Conservation (phyloP, 2,797 vertebrate species). For the Lepilemur septentrionalis region DNA sequence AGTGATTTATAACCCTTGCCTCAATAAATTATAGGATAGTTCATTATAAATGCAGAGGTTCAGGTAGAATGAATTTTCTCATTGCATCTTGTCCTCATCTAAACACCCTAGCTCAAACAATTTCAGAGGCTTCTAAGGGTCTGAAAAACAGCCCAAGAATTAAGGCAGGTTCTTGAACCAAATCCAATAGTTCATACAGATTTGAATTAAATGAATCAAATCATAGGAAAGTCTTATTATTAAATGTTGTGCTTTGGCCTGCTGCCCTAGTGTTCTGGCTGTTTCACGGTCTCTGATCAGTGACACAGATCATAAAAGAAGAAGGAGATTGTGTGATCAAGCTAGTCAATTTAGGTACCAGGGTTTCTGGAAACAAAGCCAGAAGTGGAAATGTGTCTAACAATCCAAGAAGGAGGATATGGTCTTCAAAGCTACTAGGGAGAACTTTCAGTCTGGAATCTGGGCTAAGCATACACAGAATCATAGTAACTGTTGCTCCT, state of each 20-base stretch:
- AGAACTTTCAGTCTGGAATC: neutral
- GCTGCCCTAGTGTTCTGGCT: neutral
- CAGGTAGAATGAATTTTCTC: neutral
- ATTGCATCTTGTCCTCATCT: neutral
- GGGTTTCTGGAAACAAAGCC: neutral
- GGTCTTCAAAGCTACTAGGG: neutral
- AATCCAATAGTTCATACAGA: neutral
- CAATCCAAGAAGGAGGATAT: neutral
- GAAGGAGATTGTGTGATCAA: neutral
- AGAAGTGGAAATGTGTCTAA: neutral
- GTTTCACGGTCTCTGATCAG: neutral
- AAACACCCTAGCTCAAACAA: neutral
- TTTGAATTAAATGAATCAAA: constrained; percentile 48
- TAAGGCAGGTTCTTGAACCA: neutral
- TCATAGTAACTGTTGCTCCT: neutral
- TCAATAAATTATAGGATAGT: neutral
- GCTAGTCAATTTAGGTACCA: neutral
- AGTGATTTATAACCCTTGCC: neutral
- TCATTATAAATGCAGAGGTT: neutral
- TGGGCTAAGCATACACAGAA: neutral
- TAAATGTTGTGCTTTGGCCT: neutral
- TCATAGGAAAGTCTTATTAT: constrained; percentile 5
- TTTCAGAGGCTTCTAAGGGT: neutral
- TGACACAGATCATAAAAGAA: neutral
- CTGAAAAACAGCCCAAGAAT: neutral